These are phyloP conservation scores for Muraenolepis orangiensis DNA, from an alignment of 2,797 vertebrate species.

Conservation along the genomic window DNA sequence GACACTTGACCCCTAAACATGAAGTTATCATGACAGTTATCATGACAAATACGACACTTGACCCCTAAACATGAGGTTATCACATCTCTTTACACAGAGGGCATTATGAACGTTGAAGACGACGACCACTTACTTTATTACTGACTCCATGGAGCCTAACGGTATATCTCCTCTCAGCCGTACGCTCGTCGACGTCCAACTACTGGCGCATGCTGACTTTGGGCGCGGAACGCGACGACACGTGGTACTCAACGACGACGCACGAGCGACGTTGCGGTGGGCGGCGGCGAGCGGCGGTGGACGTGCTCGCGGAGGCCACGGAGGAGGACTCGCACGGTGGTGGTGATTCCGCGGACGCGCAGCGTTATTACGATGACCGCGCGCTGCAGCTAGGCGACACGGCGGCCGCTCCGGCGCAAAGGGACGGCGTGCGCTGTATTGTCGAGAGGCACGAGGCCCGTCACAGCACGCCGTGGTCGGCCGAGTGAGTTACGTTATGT, in stretches of 20 bases:
- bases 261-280: slow-evolving; percentile 19
- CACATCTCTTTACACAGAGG: no score
- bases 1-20: no score
- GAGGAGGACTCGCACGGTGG: not conserved
- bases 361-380: slow-evolving; percentile 34
- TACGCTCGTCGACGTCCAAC: slow-evolving; percentile 63
- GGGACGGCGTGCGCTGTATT: slow-evolving; percentile 36
- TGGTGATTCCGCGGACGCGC: not conserved
- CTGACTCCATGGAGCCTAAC: no score
- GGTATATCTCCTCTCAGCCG: slow-evolving; percentile 55
- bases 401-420: not conserved
- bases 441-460: slow-evolving; percentile 57
- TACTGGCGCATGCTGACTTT: slow-evolving; percentile 75
- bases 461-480: slow-evolving; percentile 25
- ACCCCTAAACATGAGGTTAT: no score
- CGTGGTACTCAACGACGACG: slow-evolving; percentile 64
- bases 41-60: no score
- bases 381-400: slow-evolving; percentile 44
- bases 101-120: no score
- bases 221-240: slow-evolving; percentile 62
- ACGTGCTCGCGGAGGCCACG: slow-evolving; percentile 4
- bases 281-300: not conserved
- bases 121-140: no score
- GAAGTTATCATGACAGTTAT: no score
- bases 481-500: slow-evolving; percentile 68